These are phyloP conservation scores for Allophyes oxyacanthae DNA, from an alignment of 2,888 invertebrate genomes.

Conservation along the genomic window DNA sequence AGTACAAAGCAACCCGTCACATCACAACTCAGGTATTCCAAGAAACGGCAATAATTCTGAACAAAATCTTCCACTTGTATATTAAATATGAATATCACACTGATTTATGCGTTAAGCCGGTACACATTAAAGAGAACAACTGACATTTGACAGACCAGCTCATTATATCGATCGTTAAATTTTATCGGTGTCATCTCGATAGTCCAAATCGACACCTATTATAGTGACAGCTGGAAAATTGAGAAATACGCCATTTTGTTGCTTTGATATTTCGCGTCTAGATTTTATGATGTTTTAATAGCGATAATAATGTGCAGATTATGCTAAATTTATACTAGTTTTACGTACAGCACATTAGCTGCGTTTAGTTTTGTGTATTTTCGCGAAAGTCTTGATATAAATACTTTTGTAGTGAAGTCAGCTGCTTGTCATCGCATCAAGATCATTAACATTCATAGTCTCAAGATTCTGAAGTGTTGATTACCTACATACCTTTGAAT, in stretches of 20 bases:
- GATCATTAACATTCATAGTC: neutral
- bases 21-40: constrained; percentile 72
- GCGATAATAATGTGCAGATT: constrained; percentile 26
- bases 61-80: constrained; percentile 72
- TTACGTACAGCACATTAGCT: constrained; percentile 11
- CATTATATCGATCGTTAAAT: constrained; percentile 56
- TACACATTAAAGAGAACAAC: constrained; percentile 58
- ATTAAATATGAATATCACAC: constrained; percentile 81
- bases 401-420: neutral
- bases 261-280: constrained; percentile 21
- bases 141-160: constrained; percentile 67
- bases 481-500: too few species aligned
- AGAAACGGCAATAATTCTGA: constrained; percentile 79
- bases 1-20: constrained; percentile 61
- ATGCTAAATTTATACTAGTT: constrained; percentile 23
- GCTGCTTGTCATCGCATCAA: neutral
- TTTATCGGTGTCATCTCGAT: constrained; percentile 50
- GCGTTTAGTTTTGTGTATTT: neutral
- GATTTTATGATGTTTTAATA: constrained; percentile 33
- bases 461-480: neutral
- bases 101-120: constrained; percentile 73
- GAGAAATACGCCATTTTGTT: constrained; percentile 21
- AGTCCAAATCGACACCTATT: constrained; percentile 52
- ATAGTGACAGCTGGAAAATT: constrained; percentile 40
- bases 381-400: neutral